Conservation (phyloP, 2,888 invertebrate genomes). For the Lepas anatifera region DNA sequence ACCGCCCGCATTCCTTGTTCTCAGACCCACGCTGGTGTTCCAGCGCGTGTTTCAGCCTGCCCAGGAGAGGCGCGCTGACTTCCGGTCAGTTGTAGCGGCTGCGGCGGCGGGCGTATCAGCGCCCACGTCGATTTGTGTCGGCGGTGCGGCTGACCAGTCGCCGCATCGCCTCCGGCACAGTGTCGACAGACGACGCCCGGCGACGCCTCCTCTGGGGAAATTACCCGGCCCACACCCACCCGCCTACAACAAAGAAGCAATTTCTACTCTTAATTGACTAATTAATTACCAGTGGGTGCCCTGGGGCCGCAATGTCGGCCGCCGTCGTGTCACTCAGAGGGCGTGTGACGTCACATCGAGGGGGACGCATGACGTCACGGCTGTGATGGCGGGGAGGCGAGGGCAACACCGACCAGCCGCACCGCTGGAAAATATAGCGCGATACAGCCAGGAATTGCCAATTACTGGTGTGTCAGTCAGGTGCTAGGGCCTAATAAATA, state of each 20-base stretch:
- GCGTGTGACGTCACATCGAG: background rate
- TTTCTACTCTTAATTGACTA: constrained; percentile 2
- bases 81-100: too few relatives aligned
- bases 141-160: too few relatives aligned
- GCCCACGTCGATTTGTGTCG: too few relatives aligned
- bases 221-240: background rate
- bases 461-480: background rate
- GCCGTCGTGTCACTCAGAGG: background rate
- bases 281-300: background rate
- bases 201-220: background rate
- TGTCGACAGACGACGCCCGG: background rate
- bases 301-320: background rate
- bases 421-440: background rate
- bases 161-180: background rate
- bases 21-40: too few relatives aligned
- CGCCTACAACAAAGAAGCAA: constrained; percentile 1
- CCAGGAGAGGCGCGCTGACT: too few relatives aligned
- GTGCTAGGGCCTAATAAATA: background rate
- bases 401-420: too few relatives aligned
- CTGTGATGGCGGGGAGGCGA: too few relatives aligned
- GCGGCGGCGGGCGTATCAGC: too few relatives aligned
- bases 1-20: too few relatives aligned
- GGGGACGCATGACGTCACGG: too few relatives aligned
- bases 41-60: too few relatives aligned
- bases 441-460: background rate